These are phyloP conservation scores for Melikaiella ostensackeni DNA, from an alignment of 2,888 invertebrate species.

Conservation along the genomic window DNA sequence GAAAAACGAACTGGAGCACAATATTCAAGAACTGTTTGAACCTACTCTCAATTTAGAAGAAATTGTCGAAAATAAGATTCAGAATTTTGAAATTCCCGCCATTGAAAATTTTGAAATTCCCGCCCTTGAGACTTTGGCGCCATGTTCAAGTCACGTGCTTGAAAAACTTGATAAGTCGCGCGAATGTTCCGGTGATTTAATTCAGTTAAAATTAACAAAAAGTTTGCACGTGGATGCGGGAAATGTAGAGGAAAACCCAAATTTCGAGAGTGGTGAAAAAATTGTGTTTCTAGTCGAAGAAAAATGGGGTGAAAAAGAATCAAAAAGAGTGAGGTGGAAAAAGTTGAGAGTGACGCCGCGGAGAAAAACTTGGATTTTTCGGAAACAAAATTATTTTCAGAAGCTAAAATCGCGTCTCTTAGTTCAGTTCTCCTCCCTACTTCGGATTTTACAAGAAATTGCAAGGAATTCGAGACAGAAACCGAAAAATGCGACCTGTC, in stretches of 20 bases:
- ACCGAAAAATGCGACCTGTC: no score
- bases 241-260: conserved; percentile 45
- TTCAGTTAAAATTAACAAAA: neutral
- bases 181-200: conserved; percentile 1
- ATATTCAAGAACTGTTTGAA: conserved; percentile 45
- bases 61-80: neutral
- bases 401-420: no score
- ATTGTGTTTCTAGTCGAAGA: neutral
- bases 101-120: neutral
- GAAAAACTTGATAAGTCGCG: neutral
- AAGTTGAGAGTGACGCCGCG: no score
- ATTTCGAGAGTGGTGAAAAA: neutral
- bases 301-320: no score
- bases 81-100: neutral
- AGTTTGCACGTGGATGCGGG: conserved; percentile 28
- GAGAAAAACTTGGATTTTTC: no score
- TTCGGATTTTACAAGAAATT: no score
- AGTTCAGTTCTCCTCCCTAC: no score
- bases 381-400: no score
- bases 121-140: no score
- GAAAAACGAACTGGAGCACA: neutral
- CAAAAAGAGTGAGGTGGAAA: no score
- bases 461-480: no score
- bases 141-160: no score
- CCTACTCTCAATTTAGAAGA: neutral